A percentile compares a stretch with the other conserved stretches of the same genome.
phyloP scores from a whole-genome alignment of 2,888 invertebrate species.

The Nipponacmea schrenckii region DNA sequence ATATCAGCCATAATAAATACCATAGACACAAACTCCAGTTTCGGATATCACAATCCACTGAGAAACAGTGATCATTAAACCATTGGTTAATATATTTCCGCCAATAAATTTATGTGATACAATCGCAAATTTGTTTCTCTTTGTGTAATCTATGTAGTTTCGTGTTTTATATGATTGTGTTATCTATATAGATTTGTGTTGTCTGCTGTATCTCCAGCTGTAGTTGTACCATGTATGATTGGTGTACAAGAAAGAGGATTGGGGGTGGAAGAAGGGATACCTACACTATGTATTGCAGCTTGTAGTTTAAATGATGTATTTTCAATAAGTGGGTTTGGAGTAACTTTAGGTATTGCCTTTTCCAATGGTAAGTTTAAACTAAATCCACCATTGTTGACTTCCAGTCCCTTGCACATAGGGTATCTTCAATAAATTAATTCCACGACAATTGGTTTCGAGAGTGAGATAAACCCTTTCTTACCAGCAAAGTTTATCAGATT shows the following conservation, averaged over 20 bases:
- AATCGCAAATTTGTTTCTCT: too few species aligned
- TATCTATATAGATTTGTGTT: conserved; percentile 50
- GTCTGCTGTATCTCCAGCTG: conserved; percentile 94
- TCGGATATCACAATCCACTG: too few species aligned
- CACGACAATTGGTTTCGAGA: too few species aligned
- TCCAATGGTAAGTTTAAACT: conserved; percentile 34
- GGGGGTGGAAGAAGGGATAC: conserved; percentile 92
- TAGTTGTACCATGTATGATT: conserved; percentile 91
- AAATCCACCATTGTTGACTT: background rate
- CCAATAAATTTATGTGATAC: too few species aligned
- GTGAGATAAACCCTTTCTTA: too few species aligned
- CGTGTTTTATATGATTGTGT: background rate
- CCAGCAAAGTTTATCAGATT: too few species aligned
- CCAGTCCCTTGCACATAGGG: background rate
- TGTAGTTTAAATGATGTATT: conserved; percentile 93
- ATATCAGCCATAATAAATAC: too few species aligned
- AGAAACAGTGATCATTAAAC: too few species aligned
- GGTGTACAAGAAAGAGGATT: conserved; percentile 86
- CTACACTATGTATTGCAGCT: conserved; percentile 91
- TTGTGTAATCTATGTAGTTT: too few species aligned
- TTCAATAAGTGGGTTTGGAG: conserved; percentile 91
- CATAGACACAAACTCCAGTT: too few species aligned
- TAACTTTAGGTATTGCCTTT: conserved; percentile 81
- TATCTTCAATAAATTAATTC: too few species aligned
- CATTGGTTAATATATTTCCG: too few species aligned